These are phyloP conservation scores for Drosophila nigrodunni DNA, from an alignment of 1,140 invertebrate species.

Conservation along the genomic window DNA sequence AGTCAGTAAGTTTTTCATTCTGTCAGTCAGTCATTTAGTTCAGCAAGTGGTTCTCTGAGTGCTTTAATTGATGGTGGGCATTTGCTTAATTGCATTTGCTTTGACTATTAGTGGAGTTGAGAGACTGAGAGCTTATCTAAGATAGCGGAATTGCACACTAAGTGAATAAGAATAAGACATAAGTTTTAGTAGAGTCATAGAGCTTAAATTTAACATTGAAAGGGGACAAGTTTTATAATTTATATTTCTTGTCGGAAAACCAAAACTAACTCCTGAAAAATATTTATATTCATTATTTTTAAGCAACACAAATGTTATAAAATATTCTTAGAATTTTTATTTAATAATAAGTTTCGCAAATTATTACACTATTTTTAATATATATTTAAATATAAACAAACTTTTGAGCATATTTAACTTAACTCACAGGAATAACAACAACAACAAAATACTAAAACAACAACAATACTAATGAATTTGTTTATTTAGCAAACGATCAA, in stretches of 20 bases:
- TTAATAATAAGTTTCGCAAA: no score
- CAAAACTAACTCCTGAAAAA: no score
- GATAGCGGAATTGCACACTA: not conserved
- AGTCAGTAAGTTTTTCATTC: conserved; percentile 2
- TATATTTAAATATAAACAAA: conserved; percentile 20
- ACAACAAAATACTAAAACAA: conserved; percentile 31
- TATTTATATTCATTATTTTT: no score
- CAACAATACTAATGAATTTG: conserved; percentile 60
- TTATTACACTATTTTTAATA: no score
- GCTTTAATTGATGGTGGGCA: conserved; percentile 72
- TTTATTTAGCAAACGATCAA: conserved; percentile 81
- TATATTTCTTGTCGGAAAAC: no score
- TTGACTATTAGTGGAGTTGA: conserved; percentile 6
- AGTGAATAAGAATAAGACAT: not conserved
- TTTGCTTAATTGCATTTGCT: conserved; percentile 59
- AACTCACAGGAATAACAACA: conserved; percentile 28
- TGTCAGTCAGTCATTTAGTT: not conserved
- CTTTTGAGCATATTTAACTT: conserved; percentile 3
- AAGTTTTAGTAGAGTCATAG: no score
- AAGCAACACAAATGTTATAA: no score
- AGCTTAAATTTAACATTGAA: no score
- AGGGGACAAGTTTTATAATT: no score
- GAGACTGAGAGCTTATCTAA: not conserved
- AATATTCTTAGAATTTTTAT: no score
- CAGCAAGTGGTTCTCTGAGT: conserved; percentile 12